Evolutionary conservation across 2,113 vertebrate species (phyloP).

Genomic region (Phycodurus eques): DNA sequence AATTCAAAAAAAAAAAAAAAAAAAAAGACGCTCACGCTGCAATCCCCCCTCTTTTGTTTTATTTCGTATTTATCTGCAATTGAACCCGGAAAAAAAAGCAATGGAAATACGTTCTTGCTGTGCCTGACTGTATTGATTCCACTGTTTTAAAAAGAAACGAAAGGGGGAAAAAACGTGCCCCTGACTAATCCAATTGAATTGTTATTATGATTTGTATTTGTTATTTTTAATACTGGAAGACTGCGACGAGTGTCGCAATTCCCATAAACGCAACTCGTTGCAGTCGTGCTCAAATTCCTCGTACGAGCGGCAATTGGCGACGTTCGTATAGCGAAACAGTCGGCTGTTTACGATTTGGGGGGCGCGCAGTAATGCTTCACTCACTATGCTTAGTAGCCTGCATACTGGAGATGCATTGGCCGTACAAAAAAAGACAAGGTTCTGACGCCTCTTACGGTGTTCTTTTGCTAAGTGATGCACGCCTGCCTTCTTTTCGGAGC

Average conservation of each 20-base stretch:
- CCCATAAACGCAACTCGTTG: not conserved
- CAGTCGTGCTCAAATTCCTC: not conserved
- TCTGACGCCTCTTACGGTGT: not conserved
- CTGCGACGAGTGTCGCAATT: not conserved
- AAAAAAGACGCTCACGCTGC: not conserved
- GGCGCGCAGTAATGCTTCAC: not conserved
- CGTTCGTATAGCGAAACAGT: not conserved
- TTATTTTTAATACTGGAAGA: not conserved
- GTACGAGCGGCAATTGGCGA: conserved; percentile 8
- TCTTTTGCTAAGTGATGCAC: not conserved
- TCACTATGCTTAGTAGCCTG: conserved; percentile 6
- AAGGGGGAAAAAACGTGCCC: conserved; percentile 29
- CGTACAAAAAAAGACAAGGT: not conserved
- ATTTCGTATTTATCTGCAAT: not conserved
- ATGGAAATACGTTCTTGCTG: conserved; percentile 11
- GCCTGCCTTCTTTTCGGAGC: conserved; percentile 2
- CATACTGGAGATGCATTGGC: conserved; percentile 3
- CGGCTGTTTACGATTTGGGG: not conserved
- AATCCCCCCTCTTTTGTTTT: conserved; percentile 7
- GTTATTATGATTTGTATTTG: not conserved
- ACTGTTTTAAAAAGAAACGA: conserved; percentile 6
- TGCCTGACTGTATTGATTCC: not conserved
- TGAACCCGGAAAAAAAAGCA: not conserved
- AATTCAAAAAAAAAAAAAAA: not conserved
- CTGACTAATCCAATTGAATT: conserved; percentile 62